Conservation (phyloP, 1,140 invertebrate species). For the Steinernema khuongi region DNA sequence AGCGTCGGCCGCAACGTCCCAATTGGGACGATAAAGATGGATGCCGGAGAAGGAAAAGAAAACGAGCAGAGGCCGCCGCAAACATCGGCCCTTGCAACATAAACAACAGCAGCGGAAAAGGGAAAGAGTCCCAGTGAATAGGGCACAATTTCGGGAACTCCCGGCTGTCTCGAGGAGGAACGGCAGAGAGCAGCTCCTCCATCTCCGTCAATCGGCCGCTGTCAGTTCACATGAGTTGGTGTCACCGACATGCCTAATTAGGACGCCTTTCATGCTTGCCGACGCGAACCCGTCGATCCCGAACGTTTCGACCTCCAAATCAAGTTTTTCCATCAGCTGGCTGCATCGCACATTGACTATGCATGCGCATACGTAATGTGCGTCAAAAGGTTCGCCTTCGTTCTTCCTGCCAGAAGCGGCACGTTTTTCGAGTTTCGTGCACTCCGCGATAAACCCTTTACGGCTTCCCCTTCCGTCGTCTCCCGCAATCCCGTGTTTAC, state of each 20-base stretch:
- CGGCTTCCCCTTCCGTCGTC: conserved; percentile 1
- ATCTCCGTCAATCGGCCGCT: too few relatives aligned
- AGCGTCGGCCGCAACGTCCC: not conserved
- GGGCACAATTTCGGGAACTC: not conserved
- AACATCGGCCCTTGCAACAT: not conserved
- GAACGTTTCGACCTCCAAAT: conserved; percentile 6
- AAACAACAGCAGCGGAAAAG: conserved; percentile 12
- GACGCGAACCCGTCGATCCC: not conserved
- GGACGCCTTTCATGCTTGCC: conserved; percentile 6
- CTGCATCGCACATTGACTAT: not conserved
- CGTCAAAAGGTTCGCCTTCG: not conserved
- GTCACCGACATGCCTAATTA: conserved; percentile 1
- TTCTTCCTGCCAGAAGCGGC: not conserved
- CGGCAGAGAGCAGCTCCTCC: too few relatives aligned
- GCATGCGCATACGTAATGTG: conserved; percentile 10
- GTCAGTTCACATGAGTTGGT: conserved; percentile 10
- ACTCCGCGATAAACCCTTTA: not conserved
- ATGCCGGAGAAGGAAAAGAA: too few relatives aligned
- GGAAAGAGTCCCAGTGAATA: not conserved
- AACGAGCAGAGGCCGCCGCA: too few relatives aligned
- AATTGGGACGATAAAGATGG: not conserved
- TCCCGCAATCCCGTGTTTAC: not conserved
- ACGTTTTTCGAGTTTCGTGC: not conserved
- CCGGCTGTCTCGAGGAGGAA: not conserved
- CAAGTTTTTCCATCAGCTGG: not conserved